These are phyloP conservation scores for Tympanoctomys barrerae DNA, from an alignment of 2,797 vertebrate genomes.

Conservation along the genomic window DNA sequence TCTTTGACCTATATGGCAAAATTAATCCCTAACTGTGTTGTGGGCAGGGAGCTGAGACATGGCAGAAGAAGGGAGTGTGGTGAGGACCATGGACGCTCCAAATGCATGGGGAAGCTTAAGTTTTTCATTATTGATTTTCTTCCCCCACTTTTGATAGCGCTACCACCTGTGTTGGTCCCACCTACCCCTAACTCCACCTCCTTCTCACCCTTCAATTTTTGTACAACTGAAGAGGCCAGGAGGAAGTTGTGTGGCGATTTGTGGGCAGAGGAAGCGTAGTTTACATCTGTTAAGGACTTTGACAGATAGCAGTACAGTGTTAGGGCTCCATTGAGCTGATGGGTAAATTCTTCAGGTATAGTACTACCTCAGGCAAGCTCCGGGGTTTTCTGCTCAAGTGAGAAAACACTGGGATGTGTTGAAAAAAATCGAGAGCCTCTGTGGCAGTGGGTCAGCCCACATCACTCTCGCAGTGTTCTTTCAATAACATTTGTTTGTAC, in stretches of 20 bases:
- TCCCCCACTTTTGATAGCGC: neutral
- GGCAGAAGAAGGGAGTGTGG: neutral
- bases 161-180: neutral
- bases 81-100: neutral
- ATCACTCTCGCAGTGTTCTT: conserved; percentile 40
- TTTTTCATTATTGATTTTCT: neutral
- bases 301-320: neutral
- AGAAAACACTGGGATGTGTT: neutral
- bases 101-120: neutral
- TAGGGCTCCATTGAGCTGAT: neutral
- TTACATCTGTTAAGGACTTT: neutral
- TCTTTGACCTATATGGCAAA: conserved; percentile 50
- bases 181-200: neutral
- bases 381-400: neutral
- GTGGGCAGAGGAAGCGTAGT: neutral
- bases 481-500: conserved; percentile 4
- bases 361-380: neutral
- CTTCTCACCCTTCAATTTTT: neutral
- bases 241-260: neutral
- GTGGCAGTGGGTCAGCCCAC: conserved; percentile 4
- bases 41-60: too few relatives aligned
- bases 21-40: neutral
- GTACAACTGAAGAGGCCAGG: neutral
- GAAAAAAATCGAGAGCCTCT: neutral
- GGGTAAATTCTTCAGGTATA: neutral